Evolutionary conservation across 2,888 invertebrate species (phyloP).

Genomic region (Norana najaformis): DNA sequence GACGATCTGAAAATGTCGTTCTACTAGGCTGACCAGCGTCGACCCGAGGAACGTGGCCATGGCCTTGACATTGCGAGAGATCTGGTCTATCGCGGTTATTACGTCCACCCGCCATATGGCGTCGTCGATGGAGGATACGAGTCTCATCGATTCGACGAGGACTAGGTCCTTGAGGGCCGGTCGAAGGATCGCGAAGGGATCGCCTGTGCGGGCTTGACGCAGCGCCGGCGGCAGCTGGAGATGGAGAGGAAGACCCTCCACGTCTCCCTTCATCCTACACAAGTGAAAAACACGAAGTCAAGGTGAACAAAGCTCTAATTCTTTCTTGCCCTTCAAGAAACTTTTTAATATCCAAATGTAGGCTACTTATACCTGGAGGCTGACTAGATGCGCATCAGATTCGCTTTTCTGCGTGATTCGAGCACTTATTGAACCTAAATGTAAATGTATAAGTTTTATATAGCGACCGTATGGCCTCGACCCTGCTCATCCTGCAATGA

Average conservation of each 20-base stretch:
- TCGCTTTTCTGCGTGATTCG: no score
- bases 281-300: neutral
- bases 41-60: neutral
- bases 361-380: no score
- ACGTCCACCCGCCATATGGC: slow-evolving; percentile 18
- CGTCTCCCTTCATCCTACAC: slow-evolving; percentile 20
- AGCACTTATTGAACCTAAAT: no score
- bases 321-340: no score
- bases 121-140: neutral
- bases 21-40: neutral
- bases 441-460: no score
- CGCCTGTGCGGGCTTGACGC: neutral
- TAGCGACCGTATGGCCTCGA: no score
- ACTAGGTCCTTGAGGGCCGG: neutral
- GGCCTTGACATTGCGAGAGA: neutral
- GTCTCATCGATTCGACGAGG: neutral
- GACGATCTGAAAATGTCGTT: neutral
- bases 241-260: neutral
- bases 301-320: neutral
- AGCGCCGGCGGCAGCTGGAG: slow-evolving; percentile 7
- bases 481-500: no score
- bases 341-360: no score
- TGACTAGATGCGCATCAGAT: no score
- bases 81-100: neutral
- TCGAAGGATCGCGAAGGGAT: neutral